A percentile compares a stretch with the other conserved stretches of the same genome.
Evolutionary conservation across 2,797 vertebrate genomes (phyloP).

Genomic region (Cynopterus sphinx): DNA sequence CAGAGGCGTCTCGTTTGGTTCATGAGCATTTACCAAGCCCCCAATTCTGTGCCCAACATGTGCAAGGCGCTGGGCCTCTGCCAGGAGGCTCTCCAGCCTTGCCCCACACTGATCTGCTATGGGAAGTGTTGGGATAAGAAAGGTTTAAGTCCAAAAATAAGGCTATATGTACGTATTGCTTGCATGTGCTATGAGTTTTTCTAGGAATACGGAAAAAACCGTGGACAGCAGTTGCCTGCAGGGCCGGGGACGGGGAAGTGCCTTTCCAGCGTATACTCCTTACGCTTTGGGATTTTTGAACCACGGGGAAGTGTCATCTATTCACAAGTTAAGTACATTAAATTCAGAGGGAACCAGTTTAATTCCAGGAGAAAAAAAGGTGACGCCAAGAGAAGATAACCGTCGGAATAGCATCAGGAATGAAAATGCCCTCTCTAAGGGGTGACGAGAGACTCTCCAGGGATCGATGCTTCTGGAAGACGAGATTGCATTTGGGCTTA

Average conservation of each 20-base stretch:
- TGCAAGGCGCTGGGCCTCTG: neutral
- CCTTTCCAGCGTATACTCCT: neutral
- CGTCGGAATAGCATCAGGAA: neutral
- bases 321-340: slow-evolving; percentile 23
- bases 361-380: neutral
- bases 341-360: neutral
- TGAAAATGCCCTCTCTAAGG: neutral
- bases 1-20: neutral
- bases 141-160: neutral
- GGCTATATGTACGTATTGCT: neutral
- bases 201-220: neutral
- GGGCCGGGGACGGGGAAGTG: neutral
- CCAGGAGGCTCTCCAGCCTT: neutral
- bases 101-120: neutral
- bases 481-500: neutral
- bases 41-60: neutral
- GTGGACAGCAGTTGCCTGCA: neutral
- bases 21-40: neutral
- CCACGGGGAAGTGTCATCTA: neutral
- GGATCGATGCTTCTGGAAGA: neutral
- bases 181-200: neutral
- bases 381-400: neutral
- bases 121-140: neutral
- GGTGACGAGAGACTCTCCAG: neutral
- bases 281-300: neutral